Percentiles rank a stretch among this genome's conserved stretches.
phyloP scores from a whole-genome alignment of 2,113 vertebrate species.

The Glaucomys volans region DNA sequence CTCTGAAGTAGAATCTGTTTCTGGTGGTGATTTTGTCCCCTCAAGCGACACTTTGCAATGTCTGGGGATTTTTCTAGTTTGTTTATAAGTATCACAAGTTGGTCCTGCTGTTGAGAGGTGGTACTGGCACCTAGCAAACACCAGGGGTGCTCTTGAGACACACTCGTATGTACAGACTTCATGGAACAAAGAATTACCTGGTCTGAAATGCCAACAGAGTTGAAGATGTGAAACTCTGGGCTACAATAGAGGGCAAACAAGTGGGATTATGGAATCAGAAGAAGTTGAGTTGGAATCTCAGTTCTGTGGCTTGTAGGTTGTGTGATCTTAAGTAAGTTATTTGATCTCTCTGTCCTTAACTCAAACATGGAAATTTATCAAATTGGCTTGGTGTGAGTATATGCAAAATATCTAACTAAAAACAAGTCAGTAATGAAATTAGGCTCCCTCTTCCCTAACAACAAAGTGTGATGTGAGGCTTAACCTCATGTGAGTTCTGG shows the following conservation, averaged over 20 bases:
- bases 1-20: background rate
- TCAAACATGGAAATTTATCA: background rate
- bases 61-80: background rate
- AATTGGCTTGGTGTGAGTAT: background rate
- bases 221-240: background rate
- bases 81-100: background rate
- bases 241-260: background rate
- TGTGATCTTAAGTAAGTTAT: background rate
- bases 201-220: rapidly evolving
- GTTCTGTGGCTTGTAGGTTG: background rate
- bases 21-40: background rate
- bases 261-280: background rate
- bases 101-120: background rate
- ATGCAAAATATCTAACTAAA: background rate
- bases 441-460: background rate
- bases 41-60: background rate
- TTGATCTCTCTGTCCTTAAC: too few relatives aligned
- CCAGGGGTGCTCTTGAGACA: background rate
- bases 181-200: background rate
- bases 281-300: background rate
- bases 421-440: background rate
- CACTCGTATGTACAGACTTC: rapidly evolving
- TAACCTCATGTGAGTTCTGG: background rate
- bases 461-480: background rate
- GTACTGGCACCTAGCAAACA: background rate